Evolutionary conservation across 2,797 vertebrate species (phyloP), one percentile per base, ranked within the genome.

Genomic region (Macroramphosus scolopax): DNA sequence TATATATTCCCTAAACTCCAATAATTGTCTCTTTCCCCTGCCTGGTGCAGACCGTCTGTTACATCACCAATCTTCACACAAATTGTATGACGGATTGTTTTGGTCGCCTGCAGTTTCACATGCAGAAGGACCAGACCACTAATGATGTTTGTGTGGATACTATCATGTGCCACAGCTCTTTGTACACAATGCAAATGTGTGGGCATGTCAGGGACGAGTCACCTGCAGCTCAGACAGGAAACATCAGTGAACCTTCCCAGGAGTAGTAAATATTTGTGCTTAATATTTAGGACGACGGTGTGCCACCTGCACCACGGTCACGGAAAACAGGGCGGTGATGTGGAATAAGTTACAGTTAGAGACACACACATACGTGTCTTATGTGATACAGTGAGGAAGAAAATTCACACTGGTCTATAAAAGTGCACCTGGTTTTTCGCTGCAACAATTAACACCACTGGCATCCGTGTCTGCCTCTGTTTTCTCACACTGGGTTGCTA

Each of bases 181-280:
- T 49, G n/a, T n/a, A n/a, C 50, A 20, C 33, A 22, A 38, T 1
- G 3, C n/a, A 22, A 51, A 39, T 37, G 39, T 31, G 48, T 11
- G 16, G 18, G 20, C 16, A 30, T 43, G 11, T 13, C 16, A 26
- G 8, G 20, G 10, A 17, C 34, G 13, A 62, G 17, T 62, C 55
- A 44, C 44, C 12, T 34, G 11, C 46, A 42, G 31, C 38, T 51
- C 34, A 47, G 47, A 22, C 20, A 47, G 14, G 44, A 44, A 59
- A 34, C 11, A 26, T 26, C 0, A 22, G 9, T 10, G 4, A 22
- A 41, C 18, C 3, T 1, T 43, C 47, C 10, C 34, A 25, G 62
- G 17, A 46, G 46, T 24, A 51, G 71, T 67, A 63, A 68, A 71
- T 67, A 65, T 74, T 75, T 60, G n/a, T n/a, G n/a, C n/a, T n/a